phyloP scores from a whole-genome alignment of 2,113 vertebrate species.

The Lonchura striata region DNA sequence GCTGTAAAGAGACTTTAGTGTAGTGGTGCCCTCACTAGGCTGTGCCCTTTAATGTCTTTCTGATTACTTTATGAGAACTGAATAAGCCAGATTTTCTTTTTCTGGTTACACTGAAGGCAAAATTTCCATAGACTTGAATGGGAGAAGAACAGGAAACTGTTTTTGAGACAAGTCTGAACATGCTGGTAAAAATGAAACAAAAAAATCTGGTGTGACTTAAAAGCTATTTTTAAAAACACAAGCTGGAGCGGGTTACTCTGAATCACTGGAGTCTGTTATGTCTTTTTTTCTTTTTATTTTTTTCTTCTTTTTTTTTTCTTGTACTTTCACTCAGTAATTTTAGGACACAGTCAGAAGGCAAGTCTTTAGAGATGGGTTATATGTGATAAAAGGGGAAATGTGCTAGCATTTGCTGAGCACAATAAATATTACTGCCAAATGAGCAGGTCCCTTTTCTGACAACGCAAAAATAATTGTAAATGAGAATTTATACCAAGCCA shows the following conservation, averaged over 20 bases:
- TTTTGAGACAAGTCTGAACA: conserved; percentile 2
- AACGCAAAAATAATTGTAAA: not conserved
- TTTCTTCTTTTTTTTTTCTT: not conserved
- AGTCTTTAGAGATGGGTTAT: not conserved
- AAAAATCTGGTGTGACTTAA: not conserved
- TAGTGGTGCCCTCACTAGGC: not conserved
- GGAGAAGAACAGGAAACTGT: not conserved
- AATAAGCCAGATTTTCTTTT: not conserved
- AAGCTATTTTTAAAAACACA: conserved; percentile 30
- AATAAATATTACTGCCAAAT: not conserved
- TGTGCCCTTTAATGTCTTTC: not conserved
- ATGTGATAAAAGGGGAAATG: not conserved
- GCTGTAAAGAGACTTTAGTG: not conserved
- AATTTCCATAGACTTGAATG: not conserved
- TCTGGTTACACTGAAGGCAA: not conserved
- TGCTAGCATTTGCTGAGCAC: not conserved
- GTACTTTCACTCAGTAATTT: not conserved
- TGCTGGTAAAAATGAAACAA: conserved; percentile 25
- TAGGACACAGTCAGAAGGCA: not conserved
- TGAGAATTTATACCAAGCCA: not conserved
- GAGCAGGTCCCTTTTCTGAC: not conserved
- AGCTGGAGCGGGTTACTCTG: conserved; percentile 3
- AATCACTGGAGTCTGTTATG: not conserved
- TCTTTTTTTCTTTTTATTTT: not conserved
- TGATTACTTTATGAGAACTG: not conserved